Evolutionary conservation across 2,113 vertebrate species (phyloP).

Genomic region (Pterocles burchelli): DNA sequence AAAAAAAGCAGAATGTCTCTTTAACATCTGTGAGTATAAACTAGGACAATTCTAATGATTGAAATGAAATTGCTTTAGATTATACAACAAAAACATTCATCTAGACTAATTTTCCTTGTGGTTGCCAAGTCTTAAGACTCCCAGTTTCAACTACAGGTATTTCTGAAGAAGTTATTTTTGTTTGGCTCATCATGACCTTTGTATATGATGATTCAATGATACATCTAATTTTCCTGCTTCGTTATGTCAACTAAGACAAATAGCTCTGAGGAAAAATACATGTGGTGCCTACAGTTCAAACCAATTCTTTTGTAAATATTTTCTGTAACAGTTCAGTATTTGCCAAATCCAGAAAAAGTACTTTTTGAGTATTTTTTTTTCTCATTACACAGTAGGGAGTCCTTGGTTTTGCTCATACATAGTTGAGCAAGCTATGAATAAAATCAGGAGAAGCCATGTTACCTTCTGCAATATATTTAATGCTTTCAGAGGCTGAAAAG

Average conservation of each 20-base stretch:
- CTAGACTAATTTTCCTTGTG: neutral
- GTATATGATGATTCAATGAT: neutral
- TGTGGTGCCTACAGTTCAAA: neutral
- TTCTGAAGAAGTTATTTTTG: neutral
- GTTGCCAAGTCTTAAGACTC: neutral
- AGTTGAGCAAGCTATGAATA: neutral
- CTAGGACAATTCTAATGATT: neutral
- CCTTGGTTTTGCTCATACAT: neutral
- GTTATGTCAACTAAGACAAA: neutral
- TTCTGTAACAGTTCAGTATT: neutral
- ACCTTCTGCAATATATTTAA: neutral
- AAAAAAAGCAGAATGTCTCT: neutral
- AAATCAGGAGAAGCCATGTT: neutral
- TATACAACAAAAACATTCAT: neutral
- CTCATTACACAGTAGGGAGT: neutral
- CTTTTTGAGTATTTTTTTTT: neutral
- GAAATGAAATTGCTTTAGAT: neutral
- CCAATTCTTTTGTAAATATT: neutral
- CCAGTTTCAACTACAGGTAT: neutral
- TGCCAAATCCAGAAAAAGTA: neutral
- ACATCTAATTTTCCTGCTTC: neutral
- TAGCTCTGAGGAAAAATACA: neutral
- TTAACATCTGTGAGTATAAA: neutral
- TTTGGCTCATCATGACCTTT: neutral
- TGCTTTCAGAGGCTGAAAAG: neutral